Base-by-base conservation (phyloP, 1,140 invertebrate genomes). In the Aporrectodea caliginosa region DNA sequence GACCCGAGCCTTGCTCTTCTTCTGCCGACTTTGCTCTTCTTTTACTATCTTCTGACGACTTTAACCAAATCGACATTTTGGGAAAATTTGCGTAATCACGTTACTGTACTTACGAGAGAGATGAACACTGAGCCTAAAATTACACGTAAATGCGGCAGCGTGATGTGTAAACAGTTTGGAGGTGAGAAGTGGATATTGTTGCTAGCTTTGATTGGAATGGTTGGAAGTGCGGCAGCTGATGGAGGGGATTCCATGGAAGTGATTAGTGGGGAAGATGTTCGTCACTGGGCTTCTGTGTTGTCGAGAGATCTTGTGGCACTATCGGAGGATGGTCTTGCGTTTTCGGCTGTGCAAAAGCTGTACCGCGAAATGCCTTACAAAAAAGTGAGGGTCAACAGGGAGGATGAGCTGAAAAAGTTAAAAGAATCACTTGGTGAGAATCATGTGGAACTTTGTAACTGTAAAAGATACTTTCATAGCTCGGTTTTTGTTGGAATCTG, bases 341-440 rank as follows among this genome's bases (percentile, higher is more conserved):
- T 68, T 14, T 22, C 34, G 34, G 75, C 34, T 16, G 35, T 68
- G 1, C 75, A 77, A 32, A 77, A 58, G 43, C 12, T 43, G 16
- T 77, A 43, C 43, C 29, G 29, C 29, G 43, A 77, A 6, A 35
- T 35, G 16, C 27, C 27, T 35, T 77, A 77, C 35, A 1, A 77
- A 6, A 77, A 12, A 14, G 43, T 35, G 35, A 43, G 2, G 22
- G n/a, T 77, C 1, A 31, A 77, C 12, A 35, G 75, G 1, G 16
- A 16, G 31, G 14, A 32, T 1, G 43, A 58, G 43, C 32, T 77
- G 16, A 1, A 58, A 35, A 43, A 77, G 12, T 33, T 77, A 27
- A 77, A 77, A 32, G 22, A 77, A 16, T 35, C 33, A 27, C 75
- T 77, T 35, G 75, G 75, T 77, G 29, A 30, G 32, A 12, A 16